Conservation (phyloP, 2,113 vertebrate genomes). For the Lota lota region DNA sequence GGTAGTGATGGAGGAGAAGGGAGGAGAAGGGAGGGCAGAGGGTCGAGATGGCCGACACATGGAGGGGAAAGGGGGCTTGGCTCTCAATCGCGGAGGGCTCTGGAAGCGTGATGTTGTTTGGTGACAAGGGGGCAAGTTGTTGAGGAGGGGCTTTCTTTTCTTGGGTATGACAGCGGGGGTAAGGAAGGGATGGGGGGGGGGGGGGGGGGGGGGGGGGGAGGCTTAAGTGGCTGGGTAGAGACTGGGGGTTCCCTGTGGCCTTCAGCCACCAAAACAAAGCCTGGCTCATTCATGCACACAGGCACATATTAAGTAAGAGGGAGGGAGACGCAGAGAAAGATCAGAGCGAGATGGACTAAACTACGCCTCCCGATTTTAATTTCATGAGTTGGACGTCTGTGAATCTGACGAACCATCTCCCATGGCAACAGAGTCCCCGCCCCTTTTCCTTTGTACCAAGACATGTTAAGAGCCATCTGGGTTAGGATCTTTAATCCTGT, state of each 20-base stretch:
- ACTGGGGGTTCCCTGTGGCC: conserved; percentile 43
- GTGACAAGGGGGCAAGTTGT: not conserved
- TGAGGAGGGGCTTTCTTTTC: conserved; percentile 1
- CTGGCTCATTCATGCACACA: conserved; percentile 43
- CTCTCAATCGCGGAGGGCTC: too few relatives aligned
- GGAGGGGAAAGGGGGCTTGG: not conserved
- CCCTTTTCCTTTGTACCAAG: conserved; percentile 56
- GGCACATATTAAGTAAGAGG: not conserved
- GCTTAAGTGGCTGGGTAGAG: conserved; percentile 17
- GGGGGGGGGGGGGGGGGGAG: conserved; percentile 3
- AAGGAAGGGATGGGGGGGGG: not conserved
- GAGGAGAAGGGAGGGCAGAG: conserved; percentile 5
- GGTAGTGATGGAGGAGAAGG: not conserved
- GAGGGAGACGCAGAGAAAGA: conserved; percentile 4
- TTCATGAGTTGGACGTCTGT: conserved; percentile 63
- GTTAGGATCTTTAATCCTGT: conserved; percentile 59
- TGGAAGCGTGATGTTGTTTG: not conserved
- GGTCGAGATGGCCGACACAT: too few relatives aligned
- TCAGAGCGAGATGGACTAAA: conserved; percentile 8
- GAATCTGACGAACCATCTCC: conserved; percentile 51
- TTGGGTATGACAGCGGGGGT: conserved; percentile 10
- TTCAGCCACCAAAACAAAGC: conserved; percentile 37
- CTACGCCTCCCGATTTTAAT: conserved; percentile 63
- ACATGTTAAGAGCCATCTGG: conserved; percentile 74
- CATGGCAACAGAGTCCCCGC: conserved; percentile 56